phyloP scores from a whole-genome alignment of 2,888 invertebrate genomes.

The Pseudanteris insignis region DNA sequence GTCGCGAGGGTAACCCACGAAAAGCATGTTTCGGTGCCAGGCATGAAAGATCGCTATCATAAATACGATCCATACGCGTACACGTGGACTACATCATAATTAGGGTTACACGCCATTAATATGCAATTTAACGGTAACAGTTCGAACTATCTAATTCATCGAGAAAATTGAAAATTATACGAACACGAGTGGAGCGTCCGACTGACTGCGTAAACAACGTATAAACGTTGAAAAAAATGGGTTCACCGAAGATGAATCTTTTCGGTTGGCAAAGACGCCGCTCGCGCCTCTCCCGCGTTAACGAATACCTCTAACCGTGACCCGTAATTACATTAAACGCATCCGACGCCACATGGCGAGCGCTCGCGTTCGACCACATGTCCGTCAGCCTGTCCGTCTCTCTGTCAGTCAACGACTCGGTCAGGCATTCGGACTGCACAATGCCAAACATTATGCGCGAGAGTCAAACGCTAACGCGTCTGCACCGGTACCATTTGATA shows the following conservation, averaged over 20 bases:
- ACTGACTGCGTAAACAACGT: slow-evolving; percentile 14
- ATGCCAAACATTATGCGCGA: slow-evolving; percentile 47
- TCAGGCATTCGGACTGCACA: slow-evolving; percentile 46
- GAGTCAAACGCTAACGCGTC: slow-evolving; percentile 44
- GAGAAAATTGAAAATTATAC: too few species aligned
- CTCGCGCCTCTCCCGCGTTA: slow-evolving; percentile 46
- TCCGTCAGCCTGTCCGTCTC: slow-evolving; percentile 44
- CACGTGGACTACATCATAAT: too few species aligned
- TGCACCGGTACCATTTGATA: too few species aligned
- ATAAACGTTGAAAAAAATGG: slow-evolving; percentile 12
- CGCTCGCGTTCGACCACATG: slow-evolving; percentile 45
- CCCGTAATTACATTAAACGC: slow-evolving; percentile 48
- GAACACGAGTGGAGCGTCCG: too few species aligned
- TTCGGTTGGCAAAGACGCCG: slow-evolving; percentile 43
- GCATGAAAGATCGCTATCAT: too few species aligned
- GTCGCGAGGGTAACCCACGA: too few species aligned
- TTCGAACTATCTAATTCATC: too few species aligned
- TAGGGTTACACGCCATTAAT: too few species aligned
- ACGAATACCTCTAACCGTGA: slow-evolving; percentile 49
- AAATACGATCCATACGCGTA: too few species aligned
- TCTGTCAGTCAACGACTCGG: slow-evolving; percentile 44
- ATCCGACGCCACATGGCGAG: slow-evolving; percentile 47
- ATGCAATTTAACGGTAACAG: too few species aligned
- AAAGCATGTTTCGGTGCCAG: too few species aligned
- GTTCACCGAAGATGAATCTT: slow-evolving; percentile 29